Evolutionary conservation across 2,113 vertebrate species (phyloP), one percentile per base, ranked within the genome.

Genomic region (Boleophthalmus pectinirostris): DNA sequence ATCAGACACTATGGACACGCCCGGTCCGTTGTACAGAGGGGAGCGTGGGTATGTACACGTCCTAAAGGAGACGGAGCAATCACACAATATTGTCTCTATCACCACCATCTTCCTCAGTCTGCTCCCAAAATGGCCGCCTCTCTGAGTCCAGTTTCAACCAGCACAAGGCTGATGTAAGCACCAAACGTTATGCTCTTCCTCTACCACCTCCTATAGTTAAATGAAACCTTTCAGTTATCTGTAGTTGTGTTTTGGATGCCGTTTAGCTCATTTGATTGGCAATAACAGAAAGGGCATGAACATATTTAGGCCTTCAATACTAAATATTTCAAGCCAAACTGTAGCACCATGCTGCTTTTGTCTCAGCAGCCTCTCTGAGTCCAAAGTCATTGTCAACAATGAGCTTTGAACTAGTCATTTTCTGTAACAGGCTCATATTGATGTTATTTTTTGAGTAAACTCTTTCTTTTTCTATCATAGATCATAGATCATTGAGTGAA

Each of bases 1-100:
- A 96, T 94, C 94, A 95, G 95, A 95, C 95, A 95, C 95, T 96
- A 92, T 94, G 95, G 95, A 94, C 92, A 95, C 94, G 95, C 93
- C 92, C 93, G 87, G 90, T 93, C 92, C 92, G 93, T 85, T 87
- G 88, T 93, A 94, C 91, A 89, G 87, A 83, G 57, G 73, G 80
- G 78, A 83, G 86, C 73, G 82, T 83, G 85, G 68, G 64, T 85
- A 87, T 86, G 66, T 88, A 90, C 88, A 91, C 69, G 79, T 86
- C 73, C 73, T 67, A 68, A 81, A 91, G 81, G 78, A 88, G 88
- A 90, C 83, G 75, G 83, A 85, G 86, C 80, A 69, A 83, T 70
- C 68, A 82, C 35, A 71, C 66, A 33, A 75, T 75, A 66, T 72
- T 67, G 53, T 72, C 72, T 60, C n/a, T 11, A 33, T 43, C 81